Base-by-base conservation (phyloP, 2,113 vertebrate genomes). In the Cnemophilus loriae region DNA sequence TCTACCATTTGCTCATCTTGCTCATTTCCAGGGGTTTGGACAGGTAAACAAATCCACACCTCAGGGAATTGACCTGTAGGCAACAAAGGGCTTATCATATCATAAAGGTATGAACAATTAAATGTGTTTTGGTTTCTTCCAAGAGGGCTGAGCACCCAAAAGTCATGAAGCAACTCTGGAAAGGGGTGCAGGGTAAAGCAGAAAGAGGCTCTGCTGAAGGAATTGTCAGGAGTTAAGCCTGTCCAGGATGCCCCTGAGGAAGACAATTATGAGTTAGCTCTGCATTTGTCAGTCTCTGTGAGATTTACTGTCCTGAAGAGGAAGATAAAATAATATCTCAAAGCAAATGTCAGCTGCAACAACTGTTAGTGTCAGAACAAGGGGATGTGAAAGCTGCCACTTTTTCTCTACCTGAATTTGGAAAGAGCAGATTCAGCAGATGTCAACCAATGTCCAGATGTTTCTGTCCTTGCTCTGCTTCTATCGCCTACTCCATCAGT, bases 391-490 rank as follows among this genome's bases (percentile, higher is more conserved):
- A 76, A 86, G 44, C 49, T 80, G 15, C 27, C 2, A 3, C 13
- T 73, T 83, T 78, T 78, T 85, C 49, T 68, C 33, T 57, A 18
- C 59, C 28, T 53, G 68, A 41, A 46, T 90, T 77, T 86, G 46
- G 32, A 77, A 53, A 80, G 15, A 79, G 46, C 13, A 53, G 53
- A 35, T 76, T 83, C 71, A 92, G 53, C 7, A 42, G 44, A 49
- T n/a, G 53, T 28, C 44, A 86, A 4, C 41, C n/a, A 86, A 6
- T 0, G 1, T 26, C 41, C 1, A 0, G 67, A 44, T 0, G 0
- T 52, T 56, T 41, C 50, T 74, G 32, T 41, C 24, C 55, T 57
- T 86, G 32, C n/a, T 86, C 37, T 53, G 55, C 16, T 63, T 80
- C 71, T 59, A 44, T 28, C 3, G 13, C 11, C 61, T 24, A 2